Evolutionary conservation across 2,113 vertebrate genomes (phyloP).

Genomic region (Chionodraco myersi): DNA sequence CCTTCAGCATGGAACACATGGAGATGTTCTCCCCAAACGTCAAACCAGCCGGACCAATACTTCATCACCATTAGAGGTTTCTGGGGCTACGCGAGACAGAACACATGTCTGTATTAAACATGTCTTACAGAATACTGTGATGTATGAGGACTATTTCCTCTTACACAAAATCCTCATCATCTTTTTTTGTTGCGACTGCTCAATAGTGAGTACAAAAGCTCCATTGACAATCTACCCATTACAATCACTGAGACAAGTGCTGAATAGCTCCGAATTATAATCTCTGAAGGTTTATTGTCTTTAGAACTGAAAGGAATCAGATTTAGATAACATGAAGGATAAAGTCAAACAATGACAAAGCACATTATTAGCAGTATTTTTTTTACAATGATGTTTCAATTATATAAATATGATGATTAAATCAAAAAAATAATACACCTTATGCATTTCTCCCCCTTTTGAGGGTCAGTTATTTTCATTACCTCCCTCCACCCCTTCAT

Average conservation of each 20-base stretch:
- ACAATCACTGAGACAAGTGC: slow-evolving; percentile 50
- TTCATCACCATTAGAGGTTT: slow-evolving; percentile 96
- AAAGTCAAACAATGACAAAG: background rate
- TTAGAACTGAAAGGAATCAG: slow-evolving; percentile 74
- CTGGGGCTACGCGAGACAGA: slow-evolving; percentile 76
- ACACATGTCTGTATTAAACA: background rate
- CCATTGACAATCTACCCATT: background rate
- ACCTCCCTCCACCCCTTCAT: slow-evolving; percentile 78
- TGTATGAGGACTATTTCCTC: background rate
- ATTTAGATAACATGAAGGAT: background rate
- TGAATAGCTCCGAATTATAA: slow-evolving; percentile 84
- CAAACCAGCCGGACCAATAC: slow-evolving; percentile 97
- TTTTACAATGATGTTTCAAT: background rate
- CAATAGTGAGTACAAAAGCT: background rate
- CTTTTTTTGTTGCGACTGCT: background rate
- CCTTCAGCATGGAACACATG: slow-evolving; percentile 89
- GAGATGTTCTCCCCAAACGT: slow-evolving; percentile 91
- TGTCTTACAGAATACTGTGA: background rate
- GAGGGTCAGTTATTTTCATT: slow-evolving; percentile 12
- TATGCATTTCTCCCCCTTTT: too few species aligned
- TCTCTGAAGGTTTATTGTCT: slow-evolving; percentile 93
- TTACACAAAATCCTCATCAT: background rate
- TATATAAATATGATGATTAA: background rate
- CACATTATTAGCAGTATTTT: background rate
- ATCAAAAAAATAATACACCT: background rate